Conservation (phyloP, 1,140 invertebrate genomes). For the Hyles vespertilio region DNA sequence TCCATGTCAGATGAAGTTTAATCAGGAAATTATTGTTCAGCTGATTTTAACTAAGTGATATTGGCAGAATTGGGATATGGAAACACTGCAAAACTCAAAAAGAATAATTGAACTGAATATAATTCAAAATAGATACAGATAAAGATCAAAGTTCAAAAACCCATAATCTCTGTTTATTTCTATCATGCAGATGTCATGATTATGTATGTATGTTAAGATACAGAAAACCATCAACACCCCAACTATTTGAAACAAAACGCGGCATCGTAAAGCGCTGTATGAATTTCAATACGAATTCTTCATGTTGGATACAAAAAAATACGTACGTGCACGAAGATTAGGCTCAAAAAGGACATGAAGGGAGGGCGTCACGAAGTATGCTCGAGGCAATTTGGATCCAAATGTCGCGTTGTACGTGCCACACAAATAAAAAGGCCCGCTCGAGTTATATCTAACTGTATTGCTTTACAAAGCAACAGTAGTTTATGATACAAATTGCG, state of each 20-base stretch:
- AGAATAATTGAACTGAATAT: too few species aligned
- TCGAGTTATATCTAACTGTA: constrained; percentile 26
- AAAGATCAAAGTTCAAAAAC: too few species aligned
- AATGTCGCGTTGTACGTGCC: constrained; percentile 69
- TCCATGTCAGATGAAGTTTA: too few species aligned
- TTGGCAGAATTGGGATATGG: too few species aligned
- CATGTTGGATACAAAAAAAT: constrained; percentile 31
- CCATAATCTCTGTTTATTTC: too few species aligned
- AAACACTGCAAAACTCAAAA: too few species aligned
- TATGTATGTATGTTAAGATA: too few species aligned
- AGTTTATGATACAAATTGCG: constrained; percentile 32
- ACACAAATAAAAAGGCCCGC: constrained; percentile 61
- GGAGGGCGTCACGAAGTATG: constrained; percentile 50
- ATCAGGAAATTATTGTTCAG: too few species aligned
- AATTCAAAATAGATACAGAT: too few species aligned
- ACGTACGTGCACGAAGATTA: constrained; percentile 48
- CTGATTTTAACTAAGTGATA: too few species aligned
- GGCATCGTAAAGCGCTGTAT: constrained; percentile 13
- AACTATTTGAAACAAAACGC: not conserved
- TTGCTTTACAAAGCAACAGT: constrained; percentile 8
- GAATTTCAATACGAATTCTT: constrained; percentile 27
- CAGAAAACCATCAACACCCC: too few species aligned
- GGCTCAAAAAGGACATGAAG: constrained; percentile 38
- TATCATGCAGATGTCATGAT: too few species aligned
- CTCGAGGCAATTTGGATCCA: constrained; percentile 69